Conservation (phyloP, 2,888 invertebrate genomes). For the Rhodophaea formosa region DNA sequence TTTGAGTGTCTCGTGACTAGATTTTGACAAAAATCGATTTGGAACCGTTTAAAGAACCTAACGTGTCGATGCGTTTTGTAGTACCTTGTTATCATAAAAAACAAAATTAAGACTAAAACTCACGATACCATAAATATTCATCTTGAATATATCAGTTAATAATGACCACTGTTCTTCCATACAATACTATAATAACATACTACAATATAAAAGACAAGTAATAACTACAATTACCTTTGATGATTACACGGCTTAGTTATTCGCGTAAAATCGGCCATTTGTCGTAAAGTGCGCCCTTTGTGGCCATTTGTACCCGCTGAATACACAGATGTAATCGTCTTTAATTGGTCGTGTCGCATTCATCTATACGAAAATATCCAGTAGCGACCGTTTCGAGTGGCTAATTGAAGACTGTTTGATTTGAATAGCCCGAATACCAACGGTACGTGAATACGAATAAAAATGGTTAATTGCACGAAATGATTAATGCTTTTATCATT, state of each 20-base stretch:
- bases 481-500: slow-evolving; percentile 4
- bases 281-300: slow-evolving; percentile 22
- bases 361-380: slow-evolving; percentile 31
- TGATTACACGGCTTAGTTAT: slow-evolving; percentile 50
- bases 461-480: slow-evolving; percentile 11
- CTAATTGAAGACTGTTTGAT: slow-evolving; percentile 1
- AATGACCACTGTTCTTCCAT: too few relatives aligned
- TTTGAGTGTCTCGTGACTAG: too few relatives aligned
- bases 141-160: too few relatives aligned
- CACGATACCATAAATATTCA: too few relatives aligned
- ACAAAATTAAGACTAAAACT: too few relatives aligned
- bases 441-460: slow-evolving; percentile 1
- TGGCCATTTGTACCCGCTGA: slow-evolving; percentile 27
- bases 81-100: too few relatives aligned
- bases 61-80: too few relatives aligned
- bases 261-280: slow-evolving; percentile 40
- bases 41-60: too few relatives aligned
- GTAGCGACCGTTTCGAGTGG: slow-evolving; percentile 15
- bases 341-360: slow-evolving; percentile 57
- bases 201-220: slow-evolving; percentile 30
- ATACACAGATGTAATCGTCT: slow-evolving; percentile 52
- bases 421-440: not conserved
- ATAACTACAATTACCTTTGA: slow-evolving; percentile 42
- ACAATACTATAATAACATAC: too few relatives aligned
- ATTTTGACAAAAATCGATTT: too few relatives aligned